Percentiles rank a stretch among this genome's conserved stretches.
Conservation (phyloP, 1,140 invertebrate genomes). For the Megathymus violae region DNA sequence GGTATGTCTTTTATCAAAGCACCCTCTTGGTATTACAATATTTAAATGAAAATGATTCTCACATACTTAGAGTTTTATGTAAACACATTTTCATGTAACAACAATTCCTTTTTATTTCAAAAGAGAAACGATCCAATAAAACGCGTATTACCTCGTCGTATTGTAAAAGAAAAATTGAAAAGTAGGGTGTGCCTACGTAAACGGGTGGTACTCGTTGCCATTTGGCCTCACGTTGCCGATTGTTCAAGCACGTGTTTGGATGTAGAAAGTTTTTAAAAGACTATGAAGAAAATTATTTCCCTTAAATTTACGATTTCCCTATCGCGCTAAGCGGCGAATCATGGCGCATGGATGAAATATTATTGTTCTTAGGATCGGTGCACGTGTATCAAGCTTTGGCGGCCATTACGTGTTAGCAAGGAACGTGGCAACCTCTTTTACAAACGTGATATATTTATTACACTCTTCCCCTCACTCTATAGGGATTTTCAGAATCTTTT, state of each 20-base stretch:
- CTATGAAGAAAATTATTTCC: conserved; percentile 67
- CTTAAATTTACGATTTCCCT: conserved; percentile 69
- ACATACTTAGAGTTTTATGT: conserved; percentile 36
- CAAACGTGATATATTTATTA: conserved; percentile 22
- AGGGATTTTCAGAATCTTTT: too few species aligned
- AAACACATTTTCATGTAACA: conserved; percentile 56
- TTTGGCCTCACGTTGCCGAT: conserved; percentile 55
- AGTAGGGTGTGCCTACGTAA: conserved; percentile 54
- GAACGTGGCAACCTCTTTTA: conserved; percentile 33
- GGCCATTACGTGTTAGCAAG: conserved; percentile 42
- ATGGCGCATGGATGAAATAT: conserved; percentile 66
- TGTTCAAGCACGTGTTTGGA: conserved; percentile 60
- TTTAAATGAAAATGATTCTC: conserved; percentile 45
- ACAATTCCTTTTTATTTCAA: conserved; percentile 63
- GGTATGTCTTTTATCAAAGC: conserved; percentile 21
- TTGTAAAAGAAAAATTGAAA: conserved; percentile 71
- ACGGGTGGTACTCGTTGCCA: conserved; percentile 58
- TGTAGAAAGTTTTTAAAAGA: conserved; percentile 61
- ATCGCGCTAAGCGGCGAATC: conserved; percentile 67
- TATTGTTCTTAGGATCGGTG: conserved; percentile 51
- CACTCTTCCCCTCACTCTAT: background rate
- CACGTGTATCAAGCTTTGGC: conserved; percentile 53
- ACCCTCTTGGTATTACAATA: conserved; percentile 35
- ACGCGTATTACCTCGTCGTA: conserved; percentile 62
- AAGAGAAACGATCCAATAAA: conserved; percentile 69